These are phyloP conservation scores for Drosophila kanekoi DNA, from an alignment of 2,888 invertebrate species.

Conservation along the genomic window DNA sequence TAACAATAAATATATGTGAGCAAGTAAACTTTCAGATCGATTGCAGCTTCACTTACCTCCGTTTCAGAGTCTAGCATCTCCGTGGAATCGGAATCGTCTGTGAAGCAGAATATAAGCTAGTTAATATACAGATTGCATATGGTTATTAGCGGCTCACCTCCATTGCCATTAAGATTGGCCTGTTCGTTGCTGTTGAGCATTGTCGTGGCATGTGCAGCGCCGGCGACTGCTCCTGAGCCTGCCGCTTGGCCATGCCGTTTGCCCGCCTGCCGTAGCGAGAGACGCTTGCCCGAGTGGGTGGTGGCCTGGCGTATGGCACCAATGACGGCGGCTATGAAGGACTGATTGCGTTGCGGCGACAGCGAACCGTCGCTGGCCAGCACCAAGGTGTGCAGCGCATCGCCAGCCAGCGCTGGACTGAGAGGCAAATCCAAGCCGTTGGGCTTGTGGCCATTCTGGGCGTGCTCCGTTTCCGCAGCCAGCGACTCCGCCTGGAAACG, in stretches of 20 bases:
- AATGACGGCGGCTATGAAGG: constrained; percentile 90
- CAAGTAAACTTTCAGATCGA: neutral
- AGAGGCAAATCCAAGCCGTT: constrained; percentile 73
- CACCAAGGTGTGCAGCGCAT: constrained; percentile 60
- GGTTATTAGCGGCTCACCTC: constrained; percentile 29
- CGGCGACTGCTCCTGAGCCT: neutral
- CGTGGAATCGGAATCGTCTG: constrained; percentile 90
- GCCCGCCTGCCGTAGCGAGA: constrained; percentile 78
- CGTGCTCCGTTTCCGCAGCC: constrained; percentile 90
- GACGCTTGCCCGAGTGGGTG: constrained; percentile 82
- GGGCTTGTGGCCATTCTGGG: constrained; percentile 86
- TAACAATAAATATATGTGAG: neutral
- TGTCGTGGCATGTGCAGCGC: constrained; percentile 12
- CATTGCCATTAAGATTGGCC: constrained; percentile 55
- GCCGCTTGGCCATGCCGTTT: constrained; percentile 72
- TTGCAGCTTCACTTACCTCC: constrained; percentile 83
- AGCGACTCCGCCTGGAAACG: constrained; percentile 91
- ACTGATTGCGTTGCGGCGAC: constrained; percentile 88
- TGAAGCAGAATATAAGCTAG: neutral
- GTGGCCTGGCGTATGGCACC: constrained; percentile 88
- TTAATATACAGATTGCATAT: neutral
- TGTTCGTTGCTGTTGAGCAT: constrained; percentile 35
- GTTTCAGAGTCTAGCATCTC: constrained; percentile 93
- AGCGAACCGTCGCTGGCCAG: constrained; percentile 84
- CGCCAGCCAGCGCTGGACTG: constrained; percentile 43